Evolutionary conservation across 2,888 invertebrate genomes (phyloP).

Genomic region (Lottia scabra): DNA sequence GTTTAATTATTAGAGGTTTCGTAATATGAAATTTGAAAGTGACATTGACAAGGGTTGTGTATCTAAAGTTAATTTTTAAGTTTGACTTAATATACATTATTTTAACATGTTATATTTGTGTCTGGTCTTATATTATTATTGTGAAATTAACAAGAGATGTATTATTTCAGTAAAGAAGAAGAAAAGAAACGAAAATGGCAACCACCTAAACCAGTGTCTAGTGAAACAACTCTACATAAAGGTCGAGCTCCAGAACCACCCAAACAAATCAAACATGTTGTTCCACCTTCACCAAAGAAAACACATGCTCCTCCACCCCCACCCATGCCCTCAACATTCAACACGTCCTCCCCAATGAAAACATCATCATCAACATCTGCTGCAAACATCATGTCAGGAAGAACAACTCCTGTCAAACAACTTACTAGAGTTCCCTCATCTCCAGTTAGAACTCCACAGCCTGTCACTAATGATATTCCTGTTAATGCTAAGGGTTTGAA

Average conservation of each 20-base stretch:
- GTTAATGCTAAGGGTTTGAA: constrained; percentile 36
- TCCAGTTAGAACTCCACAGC: constrained; percentile 17
- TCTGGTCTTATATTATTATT: too few species aligned
- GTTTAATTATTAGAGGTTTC: too few species aligned
- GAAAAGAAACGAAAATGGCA: constrained; percentile 61
- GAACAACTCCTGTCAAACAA: constrained; percentile 3
- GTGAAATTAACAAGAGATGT: neutral
- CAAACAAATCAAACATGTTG: neutral
- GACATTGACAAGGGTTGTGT: too few species aligned
- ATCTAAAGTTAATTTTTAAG: too few species aligned
- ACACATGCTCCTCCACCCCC: constrained; percentile 35
- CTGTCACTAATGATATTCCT: constrained; percentile 11
- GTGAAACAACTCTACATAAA: constrained; percentile 14
- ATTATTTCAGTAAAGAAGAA: constrained; percentile 49
- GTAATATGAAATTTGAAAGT: too few species aligned
- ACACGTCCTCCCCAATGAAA: constrained; percentile 36
- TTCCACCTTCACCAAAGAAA: constrained; percentile 32
- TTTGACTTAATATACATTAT: too few species aligned
- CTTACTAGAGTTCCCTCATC: constrained; percentile 25
- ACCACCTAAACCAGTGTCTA: constrained; percentile 45
- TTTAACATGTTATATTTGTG: too few species aligned
- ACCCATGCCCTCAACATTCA: constrained; percentile 27
- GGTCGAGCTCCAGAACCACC: constrained; percentile 8
- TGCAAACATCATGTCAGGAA: too few species aligned
- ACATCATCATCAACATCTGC: constrained; percentile 28